Evolutionary conservation across 2,797 vertebrate species (phyloP).

Genomic region (Rousettus madagascariensis): DNA sequence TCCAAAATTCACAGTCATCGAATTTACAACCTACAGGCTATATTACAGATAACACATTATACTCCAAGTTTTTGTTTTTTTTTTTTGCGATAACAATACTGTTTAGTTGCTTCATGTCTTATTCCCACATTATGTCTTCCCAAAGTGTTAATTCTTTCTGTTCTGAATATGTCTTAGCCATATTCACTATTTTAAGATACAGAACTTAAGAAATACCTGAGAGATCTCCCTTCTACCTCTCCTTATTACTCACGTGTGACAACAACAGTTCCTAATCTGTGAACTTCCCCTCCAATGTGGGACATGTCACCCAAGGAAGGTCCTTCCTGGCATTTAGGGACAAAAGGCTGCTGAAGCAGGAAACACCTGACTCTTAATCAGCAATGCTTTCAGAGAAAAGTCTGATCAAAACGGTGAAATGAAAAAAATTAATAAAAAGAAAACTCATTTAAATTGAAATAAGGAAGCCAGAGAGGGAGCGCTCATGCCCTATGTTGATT

Average conservation of each 20-base stretch:
- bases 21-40: not conserved
- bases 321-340: not conserved
- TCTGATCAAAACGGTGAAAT: not conserved
- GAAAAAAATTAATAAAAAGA: not conserved
- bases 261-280: not conserved
- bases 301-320: not conserved
- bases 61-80: not conserved
- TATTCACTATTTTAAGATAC: not conserved
- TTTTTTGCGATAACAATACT: not conserved
- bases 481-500: not conserved
- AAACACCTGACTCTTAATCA: not conserved
- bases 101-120: not conserved
- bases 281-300: not conserved
- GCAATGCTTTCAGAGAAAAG: not conserved
- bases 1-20: not conserved
- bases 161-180: not conserved
- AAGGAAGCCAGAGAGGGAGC: not conserved
- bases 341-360: not conserved
- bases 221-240: not conserved
- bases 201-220: not conserved
- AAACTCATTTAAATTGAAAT: not conserved
- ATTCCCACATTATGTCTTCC: not conserved
- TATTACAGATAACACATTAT: not conserved
- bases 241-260: not conserved
- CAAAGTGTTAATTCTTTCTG: not conserved